Conservation (phyloP, 1,140 invertebrate species). For the Asbolus verrucosus region DNA sequence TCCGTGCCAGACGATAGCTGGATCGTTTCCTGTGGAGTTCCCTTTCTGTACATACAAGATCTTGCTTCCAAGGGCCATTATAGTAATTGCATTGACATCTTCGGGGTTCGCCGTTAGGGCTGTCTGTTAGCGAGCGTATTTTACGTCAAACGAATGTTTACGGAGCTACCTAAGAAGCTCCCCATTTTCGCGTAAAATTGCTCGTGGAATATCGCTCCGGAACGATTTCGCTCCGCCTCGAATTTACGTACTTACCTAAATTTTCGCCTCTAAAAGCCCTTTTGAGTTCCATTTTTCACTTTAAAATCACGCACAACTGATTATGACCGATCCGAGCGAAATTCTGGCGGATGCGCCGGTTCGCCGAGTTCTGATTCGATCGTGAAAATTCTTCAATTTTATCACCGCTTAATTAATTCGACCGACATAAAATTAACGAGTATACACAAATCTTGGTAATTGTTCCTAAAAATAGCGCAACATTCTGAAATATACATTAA, state of each 20-base stretch:
- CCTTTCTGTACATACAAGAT: neutral
- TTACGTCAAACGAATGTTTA: conserved; percentile 49
- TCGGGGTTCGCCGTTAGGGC: conserved; percentile 10
- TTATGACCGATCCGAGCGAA: too few species aligned
- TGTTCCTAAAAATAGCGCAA: too few species aligned
- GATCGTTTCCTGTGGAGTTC: too few species aligned
- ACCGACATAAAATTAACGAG: too few species aligned
- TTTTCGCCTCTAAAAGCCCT: neutral
- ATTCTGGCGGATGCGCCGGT: too few species aligned
- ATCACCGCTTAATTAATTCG: too few species aligned
- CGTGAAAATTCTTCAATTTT: too few species aligned
- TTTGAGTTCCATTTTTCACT: neutral
- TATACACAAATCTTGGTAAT: too few species aligned
- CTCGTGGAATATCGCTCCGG: conserved; percentile 36
- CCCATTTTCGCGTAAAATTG: conserved; percentile 28
- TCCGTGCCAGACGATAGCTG: neutral
- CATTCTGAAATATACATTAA: too few species aligned
- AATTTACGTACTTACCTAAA: conserved; percentile 5
- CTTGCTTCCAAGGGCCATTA: conserved; percentile 37
- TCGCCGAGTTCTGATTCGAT: too few species aligned
- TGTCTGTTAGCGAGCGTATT: conserved; percentile 42
- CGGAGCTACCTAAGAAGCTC: conserved; percentile 28
- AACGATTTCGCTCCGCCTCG: neutral
- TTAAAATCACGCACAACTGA: too few species aligned
- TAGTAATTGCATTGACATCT: conserved; percentile 49